Evolutionary conservation across 2,888 invertebrate species (phyloP).

Genomic region (Caradrina clavipalpis): DNA sequence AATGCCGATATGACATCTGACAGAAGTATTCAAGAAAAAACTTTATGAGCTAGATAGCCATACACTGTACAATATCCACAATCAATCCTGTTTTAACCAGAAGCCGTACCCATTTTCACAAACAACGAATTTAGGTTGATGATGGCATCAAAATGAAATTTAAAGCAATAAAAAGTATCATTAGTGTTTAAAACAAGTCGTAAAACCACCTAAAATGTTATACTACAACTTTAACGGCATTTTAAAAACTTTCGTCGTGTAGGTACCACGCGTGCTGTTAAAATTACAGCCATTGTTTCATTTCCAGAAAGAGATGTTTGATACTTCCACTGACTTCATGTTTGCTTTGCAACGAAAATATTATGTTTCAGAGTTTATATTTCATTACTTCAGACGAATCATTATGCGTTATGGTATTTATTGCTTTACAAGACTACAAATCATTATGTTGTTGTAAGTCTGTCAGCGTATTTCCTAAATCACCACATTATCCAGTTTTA

Average conservation of each 20-base stretch:
- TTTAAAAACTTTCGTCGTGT: conserved; percentile 50
- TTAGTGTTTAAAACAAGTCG: conserved; percentile 54
- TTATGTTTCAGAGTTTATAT: conserved; percentile 15
- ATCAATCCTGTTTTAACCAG: conserved; percentile 1
- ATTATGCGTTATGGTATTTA: not conserved
- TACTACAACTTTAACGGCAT: conserved; percentile 49
- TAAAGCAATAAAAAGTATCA: conserved; percentile 58
- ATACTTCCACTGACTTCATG: conserved; percentile 15
- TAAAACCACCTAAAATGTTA: conserved; percentile 48
- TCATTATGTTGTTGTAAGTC: not conserved
- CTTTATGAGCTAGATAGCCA: not conserved
- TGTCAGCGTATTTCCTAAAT: not conserved
- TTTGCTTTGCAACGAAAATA: conserved; percentile 16
- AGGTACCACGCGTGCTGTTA: conserved; percentile 15
- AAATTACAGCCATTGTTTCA: conserved; percentile 36
- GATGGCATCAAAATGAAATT: conserved; percentile 56
- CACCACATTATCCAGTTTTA: not conserved
- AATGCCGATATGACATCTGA: not conserved
- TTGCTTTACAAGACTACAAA: not conserved
- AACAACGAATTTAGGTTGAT: conserved; percentile 52
- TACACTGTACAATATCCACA: not conserved
- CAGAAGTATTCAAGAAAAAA: not conserved
- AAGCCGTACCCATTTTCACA: conserved; percentile 22
- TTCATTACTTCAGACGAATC: conserved; percentile 1
- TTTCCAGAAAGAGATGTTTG: conserved; percentile 40